Evolutionary conservation across 2,888 invertebrate species (phyloP), one percentile per base, ranked within the genome.

Genomic region (Gerris lacustris): DNA sequence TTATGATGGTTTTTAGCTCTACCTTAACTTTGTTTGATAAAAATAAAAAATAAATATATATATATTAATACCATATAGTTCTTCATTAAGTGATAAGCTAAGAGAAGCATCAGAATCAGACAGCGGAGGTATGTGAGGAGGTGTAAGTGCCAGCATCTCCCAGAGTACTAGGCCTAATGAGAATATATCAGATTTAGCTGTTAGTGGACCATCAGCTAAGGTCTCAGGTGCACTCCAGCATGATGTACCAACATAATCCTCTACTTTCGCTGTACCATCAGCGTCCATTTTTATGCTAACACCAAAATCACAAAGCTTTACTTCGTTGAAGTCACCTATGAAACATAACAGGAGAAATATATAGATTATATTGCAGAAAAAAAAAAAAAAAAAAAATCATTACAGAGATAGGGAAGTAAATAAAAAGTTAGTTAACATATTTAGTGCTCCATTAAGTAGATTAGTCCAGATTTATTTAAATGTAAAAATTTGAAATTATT

Each of bases 301-400:
- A 5, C 92, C 92, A 79, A 93, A 93, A 80, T 93, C 92, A 76
- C 93, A 92, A 18, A 92, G 80, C 79, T 94, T 92, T 75, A 91
- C 88, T 2, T 84, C 82, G 45, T 84, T 84, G 79, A 90, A 91
- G 78, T 91, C 85, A 11, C 86, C 88, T 77, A 18, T 2, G 31
- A 64, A 64, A 64, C 15, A 31, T 31, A 31, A 31, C 31, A 31
- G 31, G 4, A 31, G 31, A 43, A 18, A 66, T 67, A 68, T 6
- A n/a, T n/a, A 64, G n/a, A 5, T n/a, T 44, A 67, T n/a, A 67
- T 31, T 31, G 31, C 31, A 31, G 31, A 31, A 31, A 31, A 4
- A 31, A 31, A 4, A 31, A 31, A 31, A 2, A 1, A 31, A 4
- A 31, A 31, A 31, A 2, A 1, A 31, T 31, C 4, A 31, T 31